Base-by-base conservation (phyloP, 2,888 invertebrate genomes). In the Gymnocheta viridis region DNA sequence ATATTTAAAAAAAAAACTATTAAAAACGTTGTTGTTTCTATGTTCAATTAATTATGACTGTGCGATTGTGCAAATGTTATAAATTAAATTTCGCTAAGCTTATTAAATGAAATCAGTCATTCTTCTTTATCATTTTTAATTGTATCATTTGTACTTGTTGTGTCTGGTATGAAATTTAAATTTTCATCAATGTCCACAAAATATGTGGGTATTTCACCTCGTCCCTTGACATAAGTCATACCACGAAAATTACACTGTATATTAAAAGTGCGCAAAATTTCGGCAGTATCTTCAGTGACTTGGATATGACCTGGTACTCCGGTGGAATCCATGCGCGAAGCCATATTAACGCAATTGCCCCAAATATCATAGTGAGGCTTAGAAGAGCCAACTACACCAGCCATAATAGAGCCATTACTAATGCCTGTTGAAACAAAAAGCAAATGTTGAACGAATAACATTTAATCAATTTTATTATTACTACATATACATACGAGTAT, bases 321-420 rank as follows among this genome's bases (percentile, higher is more conserved):
- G 1, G 96, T 97, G 0, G 97, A 97, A 89, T 98, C 98, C 98
- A 99, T 98, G 88, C 99, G 93, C 0, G 98, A 98, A 3, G 99
- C 98, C 94, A 99, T 96, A 92, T 99, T 99, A 0, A 98, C 98
- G 0, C 98, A 96, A 91, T 98, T 96, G 0, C 98, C 98, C 98
- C 98, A 99, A 89, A 98, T 98, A 90, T 99, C 98, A 91, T 98
- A 98, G 58, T 98, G 93, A 0, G 98, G 98, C 90, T 98, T 98
- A 83, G 96, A 95, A 0, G 97, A 96, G 0, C 98, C 98, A 3
- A 98, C 97, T 0, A 99, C 98, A 3, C 98, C 98, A 0, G 98
- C 98, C 85, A 98, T 97, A 6, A 98, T 96, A 87, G 96, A 95
- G 0, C 98, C 98, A 89, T 97, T 96, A 41, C 96, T 96, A 88